phyloP scores from a whole-genome alignment of 2,888 invertebrate genomes.

The Melanostoma mellinum region DNA sequence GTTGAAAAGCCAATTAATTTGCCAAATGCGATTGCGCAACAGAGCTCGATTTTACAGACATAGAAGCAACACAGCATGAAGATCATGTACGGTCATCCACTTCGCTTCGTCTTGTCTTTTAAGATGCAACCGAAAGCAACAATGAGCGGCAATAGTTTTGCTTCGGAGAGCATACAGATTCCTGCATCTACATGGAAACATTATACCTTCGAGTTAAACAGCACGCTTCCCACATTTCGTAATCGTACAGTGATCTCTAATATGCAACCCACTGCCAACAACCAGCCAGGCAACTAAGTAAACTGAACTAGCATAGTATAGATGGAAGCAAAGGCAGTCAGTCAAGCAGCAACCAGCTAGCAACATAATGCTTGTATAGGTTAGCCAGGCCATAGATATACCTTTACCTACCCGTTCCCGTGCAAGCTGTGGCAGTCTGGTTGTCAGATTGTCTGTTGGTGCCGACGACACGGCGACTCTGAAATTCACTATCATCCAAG shows the following conservation, averaged over 20 bases:
- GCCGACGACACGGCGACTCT: conserved; percentile 17
- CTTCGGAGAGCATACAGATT: conserved; percentile 33
- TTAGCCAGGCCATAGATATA: conserved; percentile 7
- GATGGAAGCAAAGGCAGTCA: conserved; percentile 25
- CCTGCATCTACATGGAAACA: conserved; percentile 33
- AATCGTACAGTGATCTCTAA: conserved; percentile 68
- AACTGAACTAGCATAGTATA: conserved; percentile 27
- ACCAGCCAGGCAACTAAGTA: conserved; percentile 54
- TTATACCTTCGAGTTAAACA: conserved; percentile 25
- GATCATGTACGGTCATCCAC: conserved; percentile 63
- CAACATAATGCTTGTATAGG: conserved; percentile 7
- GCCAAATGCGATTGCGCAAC: conserved; percentile 60
- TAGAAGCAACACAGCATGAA: conserved; percentile 46
- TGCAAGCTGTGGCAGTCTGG: conserved; percentile 22
- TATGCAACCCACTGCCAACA: conserved; percentile 65
- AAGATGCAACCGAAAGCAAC: conserved; percentile 20
- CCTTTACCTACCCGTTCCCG: neutral
- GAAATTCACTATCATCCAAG: conserved; percentile 48
- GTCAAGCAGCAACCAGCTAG: conserved; percentile 38
- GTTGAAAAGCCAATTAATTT: conserved; percentile 63
- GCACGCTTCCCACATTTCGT: conserved; percentile 70
- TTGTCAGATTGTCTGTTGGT: conserved; percentile 51
- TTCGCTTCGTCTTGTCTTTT: conserved; percentile 29
- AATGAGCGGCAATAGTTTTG: neutral
- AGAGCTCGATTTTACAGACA: conserved; percentile 8